These are phyloP conservation scores for Epizoanthus stellaris DNA, from an alignment of 92 coral and sea anemone genomes.

Conservation along the genomic window DNA sequence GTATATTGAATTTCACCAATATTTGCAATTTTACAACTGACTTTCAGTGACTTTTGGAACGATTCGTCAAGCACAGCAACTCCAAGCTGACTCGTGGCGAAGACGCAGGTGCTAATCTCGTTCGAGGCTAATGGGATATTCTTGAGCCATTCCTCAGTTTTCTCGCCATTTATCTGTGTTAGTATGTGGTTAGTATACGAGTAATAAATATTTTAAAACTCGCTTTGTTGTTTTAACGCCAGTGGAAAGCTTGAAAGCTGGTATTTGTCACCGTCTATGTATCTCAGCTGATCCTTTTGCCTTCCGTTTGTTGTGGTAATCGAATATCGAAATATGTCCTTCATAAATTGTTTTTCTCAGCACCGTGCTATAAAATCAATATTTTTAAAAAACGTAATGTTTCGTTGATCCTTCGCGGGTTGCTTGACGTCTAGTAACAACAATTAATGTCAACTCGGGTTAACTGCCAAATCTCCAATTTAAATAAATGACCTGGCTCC, in stretches of 20 bases:
- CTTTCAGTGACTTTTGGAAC: too few species aligned
- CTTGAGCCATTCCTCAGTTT: not conserved
- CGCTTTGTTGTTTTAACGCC: not conserved
- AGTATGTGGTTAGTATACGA: not conserved
- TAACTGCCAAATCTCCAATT: not conserved
- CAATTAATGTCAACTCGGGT: not conserved
- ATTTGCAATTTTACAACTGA: too few species aligned
- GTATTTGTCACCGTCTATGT: not conserved
- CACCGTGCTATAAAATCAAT: not conserved
- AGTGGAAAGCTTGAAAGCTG: not conserved
- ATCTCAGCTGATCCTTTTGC: not conserved
- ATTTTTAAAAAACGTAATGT: not conserved
- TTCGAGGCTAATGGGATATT: not conserved
- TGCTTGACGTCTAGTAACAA: not conserved
- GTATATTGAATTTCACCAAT: too few species aligned
- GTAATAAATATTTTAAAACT: not conserved
- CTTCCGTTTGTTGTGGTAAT: slow-evolving; percentile 3
- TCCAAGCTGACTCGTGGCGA: not conserved
- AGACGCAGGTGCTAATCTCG: not conserved
- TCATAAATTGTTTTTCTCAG: not conserved
- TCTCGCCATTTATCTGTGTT: not conserved
- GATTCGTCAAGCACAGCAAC: not conserved
- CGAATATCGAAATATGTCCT: not conserved
- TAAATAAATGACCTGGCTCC: too few species aligned
- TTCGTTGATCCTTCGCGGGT: slow-evolving; percentile 7